These are phyloP conservation scores for Coecobrya sp. DNA, from an alignment of 2,888 invertebrate species.

Conservation along the genomic window DNA sequence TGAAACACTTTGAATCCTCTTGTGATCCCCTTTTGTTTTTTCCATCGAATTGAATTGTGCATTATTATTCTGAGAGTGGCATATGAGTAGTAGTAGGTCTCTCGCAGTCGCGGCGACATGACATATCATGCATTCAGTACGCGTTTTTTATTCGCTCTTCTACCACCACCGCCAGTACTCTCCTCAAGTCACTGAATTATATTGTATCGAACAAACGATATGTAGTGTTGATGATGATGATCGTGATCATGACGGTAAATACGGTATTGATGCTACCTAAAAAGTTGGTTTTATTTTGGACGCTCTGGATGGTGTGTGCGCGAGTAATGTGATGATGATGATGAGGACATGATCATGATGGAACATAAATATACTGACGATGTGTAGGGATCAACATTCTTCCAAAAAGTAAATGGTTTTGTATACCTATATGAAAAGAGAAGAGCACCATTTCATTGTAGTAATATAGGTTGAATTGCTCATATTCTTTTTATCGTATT, in stretches of 20 bases:
- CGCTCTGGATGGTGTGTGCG: neutral
- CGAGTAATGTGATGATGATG: neutral
- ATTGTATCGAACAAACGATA: conserved; percentile 40
- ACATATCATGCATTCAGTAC: conserved; percentile 49
- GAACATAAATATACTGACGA: conserved; percentile 49
- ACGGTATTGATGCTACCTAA: conserved; percentile 25
- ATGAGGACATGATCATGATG: conserved; percentile 53
- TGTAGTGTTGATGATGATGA: conserved; percentile 7
- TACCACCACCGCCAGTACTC: too few relatives aligned
- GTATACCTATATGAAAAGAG: neutral
- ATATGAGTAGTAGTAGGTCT: conserved; percentile 23
- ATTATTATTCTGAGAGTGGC: conserved; percentile 50
- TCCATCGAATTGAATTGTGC: conserved; percentile 25
- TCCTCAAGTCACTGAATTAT: neutral
- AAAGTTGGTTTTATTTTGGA: conserved; percentile 38
- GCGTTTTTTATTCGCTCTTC: neutral
- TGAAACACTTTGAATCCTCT: conserved; percentile 48
- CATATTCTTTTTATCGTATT: conserved; percentile 51
- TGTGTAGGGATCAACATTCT: conserved; percentile 41
- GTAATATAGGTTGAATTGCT: neutral
- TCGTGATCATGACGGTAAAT: conserved; percentile 13
- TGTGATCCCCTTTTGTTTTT: conserved; percentile 53
- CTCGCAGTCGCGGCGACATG: conserved; percentile 60
- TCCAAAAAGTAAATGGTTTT: conserved; percentile 32
- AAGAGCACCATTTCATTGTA: neutral